Evolutionary conservation across 2,113 vertebrate genomes (phyloP).

Genomic region (Delphinapterus leucas): DNA sequence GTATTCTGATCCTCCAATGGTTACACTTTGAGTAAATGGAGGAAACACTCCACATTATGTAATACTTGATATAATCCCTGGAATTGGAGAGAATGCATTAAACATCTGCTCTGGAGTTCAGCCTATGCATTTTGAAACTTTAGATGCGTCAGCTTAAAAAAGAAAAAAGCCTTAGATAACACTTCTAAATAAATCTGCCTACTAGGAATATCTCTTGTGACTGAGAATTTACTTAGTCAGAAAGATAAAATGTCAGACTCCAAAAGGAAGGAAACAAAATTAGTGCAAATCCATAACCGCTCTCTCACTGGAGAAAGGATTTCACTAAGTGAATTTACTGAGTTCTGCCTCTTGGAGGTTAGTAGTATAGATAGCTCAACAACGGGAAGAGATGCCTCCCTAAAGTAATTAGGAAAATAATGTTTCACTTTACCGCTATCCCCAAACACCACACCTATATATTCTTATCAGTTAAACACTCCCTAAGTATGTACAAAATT

Average conservation of each 20-base stretch:
- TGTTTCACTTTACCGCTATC: background rate
- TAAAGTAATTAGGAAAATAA: background rate
- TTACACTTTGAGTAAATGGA: slow-evolving; percentile 1
- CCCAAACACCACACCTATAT: background rate
- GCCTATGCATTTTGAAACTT: slow-evolving; percentile 31
- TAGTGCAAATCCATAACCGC: background rate
- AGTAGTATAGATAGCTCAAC: background rate
- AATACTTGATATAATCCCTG: slow-evolving; percentile 36
- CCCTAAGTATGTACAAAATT: background rate
- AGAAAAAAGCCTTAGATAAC: slow-evolving; percentile 38
- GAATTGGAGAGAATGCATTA: slow-evolving; percentile 35
- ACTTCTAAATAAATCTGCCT: slow-evolving; percentile 55
- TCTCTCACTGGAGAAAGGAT: background rate
- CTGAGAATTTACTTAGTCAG: slow-evolving; percentile 46
- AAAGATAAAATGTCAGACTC: slow-evolving; percentile 53
- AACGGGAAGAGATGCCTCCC: background rate
- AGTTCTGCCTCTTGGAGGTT: background rate
- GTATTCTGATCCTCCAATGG: background rate
- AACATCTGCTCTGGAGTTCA: slow-evolving; percentile 31
- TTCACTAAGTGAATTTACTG: background rate
- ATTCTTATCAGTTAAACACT: background rate
- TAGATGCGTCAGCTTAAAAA: background rate
- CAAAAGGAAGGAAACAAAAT: slow-evolving; percentile 53
- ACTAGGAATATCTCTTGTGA: slow-evolving; percentile 14
- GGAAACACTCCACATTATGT: slow-evolving; percentile 37